A percentile compares a stretch with the other conserved stretches of the same genome.
Conservation (phyloP, 1,140 invertebrate species). For the Chlorops oryzae region DNA sequence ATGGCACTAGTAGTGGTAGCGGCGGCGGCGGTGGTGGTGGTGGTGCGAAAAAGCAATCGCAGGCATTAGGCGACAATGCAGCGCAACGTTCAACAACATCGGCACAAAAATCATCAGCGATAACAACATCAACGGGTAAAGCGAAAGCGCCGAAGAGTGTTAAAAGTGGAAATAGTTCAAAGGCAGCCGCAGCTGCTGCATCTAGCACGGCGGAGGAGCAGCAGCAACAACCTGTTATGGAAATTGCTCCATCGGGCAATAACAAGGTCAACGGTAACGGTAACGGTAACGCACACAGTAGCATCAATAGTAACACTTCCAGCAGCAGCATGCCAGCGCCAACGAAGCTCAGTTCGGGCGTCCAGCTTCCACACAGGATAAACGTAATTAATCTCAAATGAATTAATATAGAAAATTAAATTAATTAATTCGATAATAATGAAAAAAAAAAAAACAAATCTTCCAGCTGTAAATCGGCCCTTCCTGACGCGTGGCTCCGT, state of each 20-base stretch:
- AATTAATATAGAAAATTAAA: conserved; percentile 9
- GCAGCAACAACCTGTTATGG: too few species aligned
- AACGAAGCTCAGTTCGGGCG: too few species aligned
- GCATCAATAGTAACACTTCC: not conserved
- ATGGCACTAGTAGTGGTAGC: conserved; percentile 1
- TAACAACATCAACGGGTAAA: conserved; percentile 8
- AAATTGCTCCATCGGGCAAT: not conserved
- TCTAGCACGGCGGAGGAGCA: conserved; percentile 22
- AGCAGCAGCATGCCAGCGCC: conserved; percentile 34
- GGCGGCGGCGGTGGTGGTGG: not conserved
- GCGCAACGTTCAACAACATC: conserved; percentile 3
- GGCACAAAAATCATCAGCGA: conserved; percentile 4
- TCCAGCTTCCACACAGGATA: too few species aligned
- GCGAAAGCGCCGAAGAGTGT: not conserved
- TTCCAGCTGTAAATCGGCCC: conserved; percentile 76
- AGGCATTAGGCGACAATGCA: too few species aligned
- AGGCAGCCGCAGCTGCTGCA: conserved; percentile 6
- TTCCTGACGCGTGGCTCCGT: conserved; percentile 85
- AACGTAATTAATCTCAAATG: conserved; percentile 29
- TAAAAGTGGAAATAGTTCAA: too few species aligned
- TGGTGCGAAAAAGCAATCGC: conserved; percentile 11
- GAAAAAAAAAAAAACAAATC: too few species aligned
- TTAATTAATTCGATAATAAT: too few species aligned
- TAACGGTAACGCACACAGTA: not conserved
- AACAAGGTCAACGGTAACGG: not conserved